Percentiles rank a stretch among this genome's conserved stretches.
These are phyloP conservation scores for Alectura lathami DNA, from an alignment of 2,113 vertebrate genomes.

Conservation along the genomic window DNA sequence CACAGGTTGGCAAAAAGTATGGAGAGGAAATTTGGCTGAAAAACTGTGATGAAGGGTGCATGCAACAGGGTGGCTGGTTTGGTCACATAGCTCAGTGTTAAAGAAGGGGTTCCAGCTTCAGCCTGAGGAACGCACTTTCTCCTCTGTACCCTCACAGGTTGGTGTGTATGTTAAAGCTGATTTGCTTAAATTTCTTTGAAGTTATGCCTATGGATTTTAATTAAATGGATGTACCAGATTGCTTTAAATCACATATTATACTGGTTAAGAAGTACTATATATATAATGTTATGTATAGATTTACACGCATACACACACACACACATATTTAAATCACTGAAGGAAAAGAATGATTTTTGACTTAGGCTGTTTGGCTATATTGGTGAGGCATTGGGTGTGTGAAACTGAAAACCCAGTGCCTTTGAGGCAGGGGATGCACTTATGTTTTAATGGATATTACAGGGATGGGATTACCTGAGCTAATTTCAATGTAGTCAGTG, in stretches of 20 bases:
- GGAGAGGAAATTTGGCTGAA: not conserved
- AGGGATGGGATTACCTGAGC: not conserved
- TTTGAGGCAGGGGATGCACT: not conserved
- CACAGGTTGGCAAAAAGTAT: not conserved
- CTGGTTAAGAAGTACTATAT: not conserved
- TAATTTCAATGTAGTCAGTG: fast-evolving
- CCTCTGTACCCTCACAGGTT: fast-evolving
- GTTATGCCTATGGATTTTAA: not conserved
- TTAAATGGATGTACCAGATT: not conserved
- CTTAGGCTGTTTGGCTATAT: not conserved
- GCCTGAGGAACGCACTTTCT: not conserved
- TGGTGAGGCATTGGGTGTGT: not conserved
- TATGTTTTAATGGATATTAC: not conserved
- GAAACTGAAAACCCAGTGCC: not conserved
- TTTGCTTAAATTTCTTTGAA: not conserved
- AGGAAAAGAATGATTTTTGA: not conserved
- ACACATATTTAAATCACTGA: not conserved
- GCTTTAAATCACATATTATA: not conserved
- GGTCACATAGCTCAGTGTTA: not conserved
- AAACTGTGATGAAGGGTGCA: not conserved
- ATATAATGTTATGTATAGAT: no score
- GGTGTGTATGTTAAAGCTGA: fast-evolving
- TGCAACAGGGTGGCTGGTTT: fast-evolving
- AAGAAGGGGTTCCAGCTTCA: not conserved
- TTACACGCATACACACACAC: not conserved